These are phyloP conservation scores for Polypterus bichir DNA, from an alignment of 2,113 vertebrate genomes.

Conservation along the genomic window DNA sequence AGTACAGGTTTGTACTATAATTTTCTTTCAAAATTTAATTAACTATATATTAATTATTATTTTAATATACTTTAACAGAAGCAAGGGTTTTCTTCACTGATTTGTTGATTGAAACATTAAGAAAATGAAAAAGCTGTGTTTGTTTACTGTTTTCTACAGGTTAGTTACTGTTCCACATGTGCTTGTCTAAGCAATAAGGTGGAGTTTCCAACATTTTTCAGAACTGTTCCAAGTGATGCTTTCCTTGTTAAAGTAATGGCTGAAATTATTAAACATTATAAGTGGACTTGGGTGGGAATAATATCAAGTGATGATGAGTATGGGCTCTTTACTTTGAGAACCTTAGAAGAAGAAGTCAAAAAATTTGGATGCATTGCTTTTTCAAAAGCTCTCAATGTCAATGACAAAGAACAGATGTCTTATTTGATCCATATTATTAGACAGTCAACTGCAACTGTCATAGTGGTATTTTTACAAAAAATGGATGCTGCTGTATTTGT, in stretches of 20 bases:
- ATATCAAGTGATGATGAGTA: not conserved
- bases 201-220: not conserved
- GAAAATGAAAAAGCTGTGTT: not conserved
- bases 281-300: not conserved
- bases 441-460: slow-evolving; percentile 1
- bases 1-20: no score
- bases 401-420: not conserved
- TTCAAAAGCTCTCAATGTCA: slow-evolving; percentile 1
- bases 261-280: not conserved
- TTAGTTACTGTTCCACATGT: not conserved
- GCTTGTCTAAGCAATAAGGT: not conserved
- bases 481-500: slow-evolving; percentile 1
- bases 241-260: slow-evolving; percentile 2
- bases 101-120: no score
- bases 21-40: no score
- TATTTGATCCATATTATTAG: slow-evolving; percentile 7
- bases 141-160: not conserved
- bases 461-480: slow-evolving; percentile 7
- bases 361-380: slow-evolving; percentile 4
- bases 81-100: no score
- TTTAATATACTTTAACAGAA: no score
- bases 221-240: slow-evolving; percentile 5
- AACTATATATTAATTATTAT: no score
- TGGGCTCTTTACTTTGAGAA: not conserved
- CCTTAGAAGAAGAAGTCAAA: not conserved